These are phyloP conservation scores for Borostomias antarcticus DNA, from an alignment of 2,797 vertebrate species.

Conservation along the genomic window DNA sequence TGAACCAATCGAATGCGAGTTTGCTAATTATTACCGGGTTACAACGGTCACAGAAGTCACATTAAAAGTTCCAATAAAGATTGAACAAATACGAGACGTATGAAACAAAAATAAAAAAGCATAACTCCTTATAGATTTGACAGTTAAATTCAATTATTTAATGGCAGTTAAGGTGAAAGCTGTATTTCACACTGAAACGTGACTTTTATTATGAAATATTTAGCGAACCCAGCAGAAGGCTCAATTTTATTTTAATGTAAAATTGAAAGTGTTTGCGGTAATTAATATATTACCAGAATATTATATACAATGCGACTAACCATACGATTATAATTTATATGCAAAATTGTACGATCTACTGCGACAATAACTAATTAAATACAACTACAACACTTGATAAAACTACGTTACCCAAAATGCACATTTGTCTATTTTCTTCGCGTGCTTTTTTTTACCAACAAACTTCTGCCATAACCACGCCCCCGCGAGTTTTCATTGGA, in stretches of 20 bases:
- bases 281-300: neutral
- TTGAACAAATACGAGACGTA: too few species aligned
- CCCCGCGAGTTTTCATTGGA: too few species aligned
- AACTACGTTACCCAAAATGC: conserved; percentile 62
- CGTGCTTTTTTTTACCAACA: too few species aligned
- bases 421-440: neutral
- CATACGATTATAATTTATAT: neutral
- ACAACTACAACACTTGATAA: neutral
- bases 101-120: too few species aligned
- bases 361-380: neutral
- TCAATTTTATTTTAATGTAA: too few species aligned
- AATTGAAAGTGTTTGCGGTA: neutral
- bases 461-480: too few species aligned
- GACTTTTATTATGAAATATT: neutral
- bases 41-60: neutral
- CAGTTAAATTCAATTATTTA: neutral
- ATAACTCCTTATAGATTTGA: too few species aligned
- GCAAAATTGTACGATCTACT: neutral
- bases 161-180: neutral
- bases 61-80: too few species aligned
- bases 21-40: neutral
- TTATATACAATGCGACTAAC: neutral
- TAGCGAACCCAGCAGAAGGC: neutral
- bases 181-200: too few species aligned
- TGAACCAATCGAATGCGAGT: neutral